phyloP scores from a whole-genome alignment of 2,797 vertebrate genomes.

The Acrossocheilus fasciatus region DNA sequence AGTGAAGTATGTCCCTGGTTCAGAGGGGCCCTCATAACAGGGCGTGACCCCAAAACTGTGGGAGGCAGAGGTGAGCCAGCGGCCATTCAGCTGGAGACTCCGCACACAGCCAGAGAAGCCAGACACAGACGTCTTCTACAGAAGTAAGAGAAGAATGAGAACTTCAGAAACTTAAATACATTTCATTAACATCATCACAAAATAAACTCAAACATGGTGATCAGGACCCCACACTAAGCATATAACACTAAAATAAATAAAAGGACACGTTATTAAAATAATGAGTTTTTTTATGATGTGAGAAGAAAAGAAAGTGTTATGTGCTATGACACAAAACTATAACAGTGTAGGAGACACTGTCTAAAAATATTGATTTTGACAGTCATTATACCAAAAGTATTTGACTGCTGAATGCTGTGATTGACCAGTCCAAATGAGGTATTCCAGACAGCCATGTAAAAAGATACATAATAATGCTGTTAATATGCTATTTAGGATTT shows the following conservation, averaged over 20 bases:
- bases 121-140: conserved; percentile 87
- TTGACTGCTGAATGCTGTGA: not conserved
- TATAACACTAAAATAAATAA: not conserved
- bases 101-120: conserved; percentile 91
- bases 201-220: not conserved
- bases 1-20: conserved; percentile 92
- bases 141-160: conserved; percentile 35
- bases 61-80: conserved; percentile 75
- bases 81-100: conserved; percentile 87
- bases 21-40: conserved; percentile 89
- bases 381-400: not conserved
- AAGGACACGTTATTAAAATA: not conserved
- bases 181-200: not conserved
- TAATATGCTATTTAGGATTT: not conserved
- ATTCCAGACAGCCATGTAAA: not conserved
- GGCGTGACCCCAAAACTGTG: conserved; percentile 91
- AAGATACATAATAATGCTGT: not conserved
- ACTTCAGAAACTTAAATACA: not conserved
- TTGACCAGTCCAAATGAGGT: not conserved
- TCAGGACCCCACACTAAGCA: not conserved
- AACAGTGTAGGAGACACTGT: not conserved
- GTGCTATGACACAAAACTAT: not conserved
- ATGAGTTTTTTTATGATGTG: not conserved
- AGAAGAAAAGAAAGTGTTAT: not conserved
- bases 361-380: not conserved